Evolutionary conservation across 2,113 vertebrate genomes (phyloP).

Genomic region (Formicarius rufipectus): DNA sequence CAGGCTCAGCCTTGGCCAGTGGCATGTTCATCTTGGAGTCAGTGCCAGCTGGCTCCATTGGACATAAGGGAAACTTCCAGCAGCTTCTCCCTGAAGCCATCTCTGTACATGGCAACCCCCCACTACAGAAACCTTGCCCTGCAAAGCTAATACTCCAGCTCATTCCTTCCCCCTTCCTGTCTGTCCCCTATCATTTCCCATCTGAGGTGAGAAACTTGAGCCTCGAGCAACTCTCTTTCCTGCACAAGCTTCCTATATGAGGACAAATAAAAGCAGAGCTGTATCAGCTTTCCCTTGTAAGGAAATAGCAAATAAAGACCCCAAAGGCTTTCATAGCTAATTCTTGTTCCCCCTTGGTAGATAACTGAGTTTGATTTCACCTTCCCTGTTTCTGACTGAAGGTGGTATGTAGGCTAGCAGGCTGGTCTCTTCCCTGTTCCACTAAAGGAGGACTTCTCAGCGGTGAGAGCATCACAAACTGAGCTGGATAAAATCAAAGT

Average conservation of each 20-base stretch:
- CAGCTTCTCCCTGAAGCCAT: background rate
- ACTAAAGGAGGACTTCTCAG: background rate
- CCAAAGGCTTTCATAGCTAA: background rate
- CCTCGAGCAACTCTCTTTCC: background rate
- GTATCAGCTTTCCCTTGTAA: background rate
- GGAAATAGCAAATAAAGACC: background rate
- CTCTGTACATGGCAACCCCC: background rate
- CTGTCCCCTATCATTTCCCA: background rate
- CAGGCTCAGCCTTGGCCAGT: background rate
- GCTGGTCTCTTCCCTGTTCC: background rate
- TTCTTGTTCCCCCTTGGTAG: background rate
- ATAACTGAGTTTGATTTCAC: background rate
- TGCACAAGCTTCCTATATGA: background rate
- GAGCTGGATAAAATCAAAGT: background rate
- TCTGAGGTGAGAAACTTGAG: background rate
- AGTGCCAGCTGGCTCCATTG: background rate
- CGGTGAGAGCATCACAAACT: background rate
- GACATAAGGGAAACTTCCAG: background rate
- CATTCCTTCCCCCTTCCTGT: background rate
- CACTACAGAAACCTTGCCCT: background rate
- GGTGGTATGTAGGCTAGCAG: background rate
- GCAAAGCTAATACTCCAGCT: background rate
- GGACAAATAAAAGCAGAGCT: background rate
- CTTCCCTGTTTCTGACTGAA: background rate
- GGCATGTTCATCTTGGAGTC: accelerated